phyloP scores from a whole-genome alignment of 2,797 vertebrate genomes.

The Delichon dasypus region DNA sequence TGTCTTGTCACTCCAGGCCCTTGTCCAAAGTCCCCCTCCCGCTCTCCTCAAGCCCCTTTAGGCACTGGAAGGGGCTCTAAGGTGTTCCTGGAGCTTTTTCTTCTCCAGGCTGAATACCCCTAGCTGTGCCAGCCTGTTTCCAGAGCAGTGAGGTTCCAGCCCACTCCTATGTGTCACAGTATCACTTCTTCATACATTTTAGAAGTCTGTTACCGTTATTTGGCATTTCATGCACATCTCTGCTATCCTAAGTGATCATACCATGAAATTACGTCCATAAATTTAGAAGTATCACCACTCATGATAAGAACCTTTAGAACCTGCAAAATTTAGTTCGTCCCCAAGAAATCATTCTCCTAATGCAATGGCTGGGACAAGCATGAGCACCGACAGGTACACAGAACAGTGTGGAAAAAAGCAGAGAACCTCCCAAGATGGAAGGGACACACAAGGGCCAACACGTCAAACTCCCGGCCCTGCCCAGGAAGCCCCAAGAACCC shows the following conservation, averaged over 20 bases:
- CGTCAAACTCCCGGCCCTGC: background rate
- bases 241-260: background rate
- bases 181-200: background rate
- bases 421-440: background rate
- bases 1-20: background rate
- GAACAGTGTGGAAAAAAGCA: rapidly evolving
- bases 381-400: background rate
- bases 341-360: background rate
- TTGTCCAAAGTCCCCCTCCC: background rate
- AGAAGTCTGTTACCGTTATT: background rate
- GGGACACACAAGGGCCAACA: background rate
- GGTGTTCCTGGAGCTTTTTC: too few relatives aligned
- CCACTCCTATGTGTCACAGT: background rate
- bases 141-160: background rate
- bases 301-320: background rate
- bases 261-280: background rate
- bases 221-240: background rate
- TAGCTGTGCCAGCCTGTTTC: background rate
- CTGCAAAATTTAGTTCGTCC: background rate
- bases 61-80: background rate
- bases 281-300: background rate
- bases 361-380: background rate
- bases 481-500: background rate
- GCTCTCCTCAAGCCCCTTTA: background rate
- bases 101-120: background rate